A percentile compares a stretch with the other conserved stretches of the same genome.
Evolutionary conservation across 2,888 invertebrate genomes (phyloP).

Genomic region (Eupithecia subumbrata): DNA sequence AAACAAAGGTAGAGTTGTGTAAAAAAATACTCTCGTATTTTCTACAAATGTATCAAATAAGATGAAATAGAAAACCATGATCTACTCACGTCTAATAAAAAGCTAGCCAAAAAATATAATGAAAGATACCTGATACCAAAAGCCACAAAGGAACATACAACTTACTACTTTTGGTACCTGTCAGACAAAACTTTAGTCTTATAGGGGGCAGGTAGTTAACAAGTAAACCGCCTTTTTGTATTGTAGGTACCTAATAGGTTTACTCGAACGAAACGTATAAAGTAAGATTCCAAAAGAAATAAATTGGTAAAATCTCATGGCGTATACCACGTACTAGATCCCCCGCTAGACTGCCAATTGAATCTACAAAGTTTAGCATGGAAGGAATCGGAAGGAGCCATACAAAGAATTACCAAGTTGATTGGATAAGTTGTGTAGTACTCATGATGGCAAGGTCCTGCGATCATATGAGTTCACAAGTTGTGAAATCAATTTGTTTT

Average conservation of each 20-base stretch:
- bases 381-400: neutral
- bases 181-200: neutral
- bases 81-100: neutral
- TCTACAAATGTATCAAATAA: neutral
- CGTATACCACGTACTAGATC: too few species aligned
- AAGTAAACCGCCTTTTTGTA: neutral
- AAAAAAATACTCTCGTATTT: neutral
- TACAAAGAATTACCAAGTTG: neutral
- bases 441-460: neutral
- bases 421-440: neutral
- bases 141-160: too few species aligned
- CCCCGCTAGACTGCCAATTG: neutral
- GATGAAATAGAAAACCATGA: neutral
- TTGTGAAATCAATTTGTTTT: constrained; percentile 18
- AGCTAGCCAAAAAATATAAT: neutral
- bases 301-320: neutral
- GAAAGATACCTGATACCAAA: too few species aligned
- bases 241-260: neutral
- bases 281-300: neutral
- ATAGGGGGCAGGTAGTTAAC: neutral
- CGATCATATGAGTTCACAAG: too few species aligned
- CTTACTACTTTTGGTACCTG: neutral
- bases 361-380: neutral
- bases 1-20: neutral
- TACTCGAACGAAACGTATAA: neutral